Evolutionary conservation across 1,140 invertebrate genomes (phyloP), one percentile per base, ranked within the genome.

Genomic region (Acromyrmex echinatior): DNA sequence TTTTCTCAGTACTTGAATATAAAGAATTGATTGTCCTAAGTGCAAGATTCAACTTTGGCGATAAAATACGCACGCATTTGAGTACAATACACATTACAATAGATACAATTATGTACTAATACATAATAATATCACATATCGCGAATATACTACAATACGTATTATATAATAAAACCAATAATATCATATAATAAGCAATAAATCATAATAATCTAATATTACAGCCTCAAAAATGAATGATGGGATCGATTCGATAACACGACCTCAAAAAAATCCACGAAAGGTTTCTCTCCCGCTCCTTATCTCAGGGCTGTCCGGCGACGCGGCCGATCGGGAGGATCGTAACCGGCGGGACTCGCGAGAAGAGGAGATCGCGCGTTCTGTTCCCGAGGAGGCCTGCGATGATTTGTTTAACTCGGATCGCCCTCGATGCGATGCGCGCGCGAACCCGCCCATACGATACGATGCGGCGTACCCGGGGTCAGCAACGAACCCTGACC

Each of bases 331-430:
- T 84, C 56, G 70, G 35, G 45, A 58, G 62, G 79, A 84, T 87
- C 86, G 25, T 63, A 74, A 74, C 68, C 79, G 51, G 53, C 49
- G 70, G 63, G 49, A 65, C 63, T 84, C 86, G 79, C 79, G 60
- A 56, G 68, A 82, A 74, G 81, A 85, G 80, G 53, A 87, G 80
- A 85, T 85, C 80, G 60, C 85, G 63, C 53, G 25, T 16, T 86
- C 51, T 65, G 58, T 74, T 84, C 25, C 25, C 58, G 56, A 73
- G 65, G 63, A 62, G 87, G 56, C 70, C 77, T 76, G 56, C 87
- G 84, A 94, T 94, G 93, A 94, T 94, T 94, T 95, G 94, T 94
- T 95, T 95, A 94, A 58, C 93, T 94, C 90, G 91, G 87, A 93
- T 93, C 92, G 92, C 92, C 90, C 92, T 93, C 90, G 90, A 94